Conservation (phyloP, 30 jellyfish, hydroid and myxozoan genomes). For the Turritopsis rubra region DNA sequence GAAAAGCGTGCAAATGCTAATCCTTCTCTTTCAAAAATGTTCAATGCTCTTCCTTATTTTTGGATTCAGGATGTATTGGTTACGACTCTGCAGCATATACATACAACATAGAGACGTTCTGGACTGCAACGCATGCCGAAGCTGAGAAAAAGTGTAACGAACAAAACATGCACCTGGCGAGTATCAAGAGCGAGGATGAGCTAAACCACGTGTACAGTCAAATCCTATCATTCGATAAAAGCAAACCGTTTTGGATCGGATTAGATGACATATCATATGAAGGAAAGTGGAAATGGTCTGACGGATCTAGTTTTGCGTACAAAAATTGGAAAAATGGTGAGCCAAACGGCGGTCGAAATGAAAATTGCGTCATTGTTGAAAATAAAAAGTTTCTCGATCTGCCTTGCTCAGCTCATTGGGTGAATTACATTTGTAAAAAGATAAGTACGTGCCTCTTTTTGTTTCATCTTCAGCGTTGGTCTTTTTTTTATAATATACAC, state of each 20-base stretch:
- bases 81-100: background rate
- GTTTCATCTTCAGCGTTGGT: no score
- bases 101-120: background rate
- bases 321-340: conserved; percentile 7
- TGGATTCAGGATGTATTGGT: background rate
- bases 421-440: background rate
- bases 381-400: conserved; percentile 6
- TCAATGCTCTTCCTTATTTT: background rate
- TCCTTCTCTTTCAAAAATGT: background rate
- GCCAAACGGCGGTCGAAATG: background rate
- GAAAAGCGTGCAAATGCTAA: background rate
- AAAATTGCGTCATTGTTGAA: conserved; percentile 5
- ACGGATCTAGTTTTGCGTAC: background rate
- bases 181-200: background rate
- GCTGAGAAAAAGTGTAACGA: background rate
- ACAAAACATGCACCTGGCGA: background rate
- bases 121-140: background rate
- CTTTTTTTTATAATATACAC: no score
- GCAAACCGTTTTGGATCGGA: conserved; percentile 7
- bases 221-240: background rate
- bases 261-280: background rate
- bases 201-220: background rate
- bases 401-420: conserved; percentile 7
- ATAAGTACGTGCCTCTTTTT: background rate
- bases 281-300: background rate